Base-by-base conservation (phyloP, 2,888 invertebrate species). In the Cinara cedri region DNA sequence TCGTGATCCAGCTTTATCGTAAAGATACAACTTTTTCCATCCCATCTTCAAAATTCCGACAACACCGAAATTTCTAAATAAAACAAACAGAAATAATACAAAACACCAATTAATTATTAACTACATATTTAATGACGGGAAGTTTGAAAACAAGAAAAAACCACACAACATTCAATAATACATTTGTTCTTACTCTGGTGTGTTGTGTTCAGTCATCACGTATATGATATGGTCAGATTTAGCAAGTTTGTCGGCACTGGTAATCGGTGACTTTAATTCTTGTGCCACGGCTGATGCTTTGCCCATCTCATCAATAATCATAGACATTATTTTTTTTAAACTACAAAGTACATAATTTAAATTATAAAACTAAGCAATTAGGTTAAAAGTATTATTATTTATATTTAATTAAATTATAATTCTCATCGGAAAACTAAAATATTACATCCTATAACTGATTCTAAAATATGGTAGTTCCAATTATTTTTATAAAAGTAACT, bases 1-100 rank as follows among this genome's bases (percentile, higher is more conserved):
- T 83, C 93, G 91, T 68, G 88, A 87, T 19, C 91, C 91, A 75
- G 87, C 86, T 83, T 89, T 88, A 85, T 95, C 93, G 85, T 91
- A 92, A 72, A 98, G 89, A 87, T 94, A 98, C 72, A 98, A 88
- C 84, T 93, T 92, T 87, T 98, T 98, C 82, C 89, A 88, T 49
- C 98, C 97, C 66, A 96, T 91, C 87, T 97, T 98, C 82, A 98
- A 87, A 84, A 97, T 88, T 0, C 97, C 98, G 63, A 95, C 89
- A 16, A 93, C 91, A 16, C 34, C 57, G 16, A 78, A 76, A 68
- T 72, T 14, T 14, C 81, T 70, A 49, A 44, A 76, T 1, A 57
- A 63, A 21, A 16, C n/a, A 2, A 19, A 46, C 4, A 24, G 21
- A 66, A 66, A 46, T 21, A 0, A 44, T 21, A 49, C 21, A 3